Conservation (phyloP, 2,113 vertebrate genomes). For the Ceuthmochares aereus region DNA sequence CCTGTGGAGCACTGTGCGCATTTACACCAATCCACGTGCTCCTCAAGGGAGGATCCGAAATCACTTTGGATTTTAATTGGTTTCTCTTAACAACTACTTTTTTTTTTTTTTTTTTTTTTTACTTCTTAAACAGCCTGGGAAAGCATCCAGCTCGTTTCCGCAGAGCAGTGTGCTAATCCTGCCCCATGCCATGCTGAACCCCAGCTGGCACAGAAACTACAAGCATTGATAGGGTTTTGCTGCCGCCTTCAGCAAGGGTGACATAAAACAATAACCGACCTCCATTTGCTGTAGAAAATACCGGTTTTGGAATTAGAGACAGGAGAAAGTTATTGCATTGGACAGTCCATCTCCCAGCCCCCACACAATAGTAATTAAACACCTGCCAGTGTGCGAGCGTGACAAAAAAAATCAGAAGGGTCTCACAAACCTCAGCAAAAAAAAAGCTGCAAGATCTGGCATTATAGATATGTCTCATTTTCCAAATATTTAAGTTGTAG, state of each 20-base stretch:
- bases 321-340: background rate
- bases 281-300: background rate
- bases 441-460: background rate
- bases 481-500: background rate
- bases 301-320: background rate
- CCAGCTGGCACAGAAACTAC: background rate
- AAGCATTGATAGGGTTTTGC: rapidly evolving
- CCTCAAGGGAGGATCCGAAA: background rate
- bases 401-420: background rate
- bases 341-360: background rate
- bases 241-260: background rate
- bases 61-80: background rate
- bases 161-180: background rate
- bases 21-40: background rate
- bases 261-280: background rate
- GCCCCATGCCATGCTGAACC: background rate
- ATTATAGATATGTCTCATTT: background rate
- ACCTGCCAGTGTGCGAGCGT: rapidly evolving
- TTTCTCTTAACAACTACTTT: rapidly evolving
- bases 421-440: background rate
- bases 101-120: background rate
- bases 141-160: background rate
- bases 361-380: background rate
- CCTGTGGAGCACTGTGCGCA: rapidly evolving
- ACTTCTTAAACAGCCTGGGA: background rate